Percentiles rank a stretch among this genome's conserved stretches.
These are phyloP conservation scores for Alcedo atthis DNA, from an alignment of 2,797 vertebrate species.

Conservation along the genomic window DNA sequence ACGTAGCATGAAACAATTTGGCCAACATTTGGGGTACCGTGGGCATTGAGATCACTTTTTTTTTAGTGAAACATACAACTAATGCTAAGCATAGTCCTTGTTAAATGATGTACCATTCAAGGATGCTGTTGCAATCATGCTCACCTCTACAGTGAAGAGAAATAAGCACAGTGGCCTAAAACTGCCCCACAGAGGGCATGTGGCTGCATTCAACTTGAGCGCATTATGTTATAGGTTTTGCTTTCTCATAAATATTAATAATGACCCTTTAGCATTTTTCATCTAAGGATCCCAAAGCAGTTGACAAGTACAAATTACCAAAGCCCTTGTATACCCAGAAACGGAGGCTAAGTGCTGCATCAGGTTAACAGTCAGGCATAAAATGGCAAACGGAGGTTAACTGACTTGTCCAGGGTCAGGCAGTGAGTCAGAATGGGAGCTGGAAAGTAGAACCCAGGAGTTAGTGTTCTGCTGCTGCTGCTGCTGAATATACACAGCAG, in stretches of 20 bases:
- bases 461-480: neutral
- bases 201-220: neutral
- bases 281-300: neutral
- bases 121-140: neutral
- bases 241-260: constrained; percentile 1
- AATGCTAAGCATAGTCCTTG: neutral
- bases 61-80: neutral
- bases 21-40: neutral
- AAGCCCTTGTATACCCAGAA: neutral
- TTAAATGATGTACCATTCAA: neutral
- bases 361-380: neutral
- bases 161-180: neutral
- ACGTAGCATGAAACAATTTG: neutral
- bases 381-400: neutral
- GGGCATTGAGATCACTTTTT: neutral
- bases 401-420: neutral
- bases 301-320: neutral
- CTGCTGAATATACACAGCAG: neutral
- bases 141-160: neutral
- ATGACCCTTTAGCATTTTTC: neutral
- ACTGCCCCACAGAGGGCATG: neutral
- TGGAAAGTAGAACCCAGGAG: neutral
- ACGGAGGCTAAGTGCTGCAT: neutral
- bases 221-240: neutral
- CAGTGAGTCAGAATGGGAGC: neutral